Conservation (phyloP, 2,797 vertebrate genomes). For the Gastrophryne carolinensis region DNA sequence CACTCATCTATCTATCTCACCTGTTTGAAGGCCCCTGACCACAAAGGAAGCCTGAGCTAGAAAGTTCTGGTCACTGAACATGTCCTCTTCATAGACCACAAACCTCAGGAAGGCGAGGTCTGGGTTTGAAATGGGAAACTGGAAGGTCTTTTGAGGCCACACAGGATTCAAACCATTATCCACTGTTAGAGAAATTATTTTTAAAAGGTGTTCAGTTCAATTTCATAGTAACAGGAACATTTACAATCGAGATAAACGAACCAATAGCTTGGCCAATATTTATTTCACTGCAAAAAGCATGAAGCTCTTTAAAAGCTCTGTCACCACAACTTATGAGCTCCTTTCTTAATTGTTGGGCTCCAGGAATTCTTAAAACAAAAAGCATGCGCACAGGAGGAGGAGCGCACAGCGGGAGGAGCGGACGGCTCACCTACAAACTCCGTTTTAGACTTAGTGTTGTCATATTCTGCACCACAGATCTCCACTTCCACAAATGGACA, state of each 20-base stretch:
- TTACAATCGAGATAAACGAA: too few species aligned
- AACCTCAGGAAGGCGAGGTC: conserved; percentile 93
- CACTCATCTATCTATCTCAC: conserved; percentile 63
- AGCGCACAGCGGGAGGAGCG: too few species aligned
- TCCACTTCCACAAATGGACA: conserved; percentile 96
- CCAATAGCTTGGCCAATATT: too few species aligned
- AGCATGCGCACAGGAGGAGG: too few species aligned
- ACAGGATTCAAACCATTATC: conserved; percentile 95
- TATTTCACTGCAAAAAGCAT: too few species aligned
- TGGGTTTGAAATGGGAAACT: conserved; percentile 87
- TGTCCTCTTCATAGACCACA: conserved; percentile 97
- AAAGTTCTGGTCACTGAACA: conserved; percentile 98
- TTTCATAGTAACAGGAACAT: too few species aligned
- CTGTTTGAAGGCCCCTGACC: conserved; percentile 89
- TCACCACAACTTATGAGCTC: too few species aligned
- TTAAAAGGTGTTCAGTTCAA: background rate
- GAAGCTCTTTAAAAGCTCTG: too few species aligned
- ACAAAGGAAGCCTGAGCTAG: conserved; percentile 94
- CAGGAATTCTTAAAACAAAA: too few species aligned
- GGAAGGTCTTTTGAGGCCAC: conserved; percentile 87
- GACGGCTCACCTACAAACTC: conserved; percentile 85
- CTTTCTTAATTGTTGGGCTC: too few species aligned
- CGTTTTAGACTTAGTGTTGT: conserved; percentile 90
- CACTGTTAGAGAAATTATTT: conserved; percentile 65
- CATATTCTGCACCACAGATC: conserved; percentile 91